Evolutionary conservation across 2,797 vertebrate genomes (phyloP).

Genomic region (Decapterus maruadsi): DNA sequence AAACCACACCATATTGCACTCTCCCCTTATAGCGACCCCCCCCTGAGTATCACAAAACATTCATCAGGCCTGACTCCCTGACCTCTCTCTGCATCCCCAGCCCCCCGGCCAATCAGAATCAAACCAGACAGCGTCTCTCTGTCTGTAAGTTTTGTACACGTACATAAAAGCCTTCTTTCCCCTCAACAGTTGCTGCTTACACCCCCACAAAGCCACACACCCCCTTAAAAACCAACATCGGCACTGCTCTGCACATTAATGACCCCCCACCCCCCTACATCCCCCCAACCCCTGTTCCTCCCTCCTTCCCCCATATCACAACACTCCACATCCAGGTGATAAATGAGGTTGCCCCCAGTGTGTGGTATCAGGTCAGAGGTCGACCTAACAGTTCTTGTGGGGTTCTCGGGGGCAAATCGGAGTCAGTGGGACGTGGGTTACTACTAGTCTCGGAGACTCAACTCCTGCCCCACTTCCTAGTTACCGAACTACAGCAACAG

Average conservation of each 20-base stretch:
- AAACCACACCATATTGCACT: constrained; percentile 52
- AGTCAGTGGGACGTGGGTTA: constrained; percentile 51
- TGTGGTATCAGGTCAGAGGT: constrained; percentile 67
- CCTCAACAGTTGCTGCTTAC: constrained; percentile 28
- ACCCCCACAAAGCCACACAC: constrained; percentile 35
- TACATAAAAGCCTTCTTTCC: constrained; percentile 71
- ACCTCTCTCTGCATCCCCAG: constrained; percentile 60
- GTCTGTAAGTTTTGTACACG: constrained; percentile 73
- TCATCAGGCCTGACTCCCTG: constrained; percentile 74
- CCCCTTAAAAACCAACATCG: constrained; percentile 53
- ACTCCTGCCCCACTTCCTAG: neutral
- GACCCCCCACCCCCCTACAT: constrained; percentile 33
- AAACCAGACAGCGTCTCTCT: constrained; percentile 74
- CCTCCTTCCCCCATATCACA: constrained; percentile 57
- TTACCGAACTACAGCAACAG: neutral
- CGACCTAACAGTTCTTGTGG: constrained; percentile 60
- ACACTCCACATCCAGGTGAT: constrained; percentile 78
- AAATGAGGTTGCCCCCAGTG: constrained; percentile 75
- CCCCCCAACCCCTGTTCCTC: neutral
- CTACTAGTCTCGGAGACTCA: constrained; percentile 11
- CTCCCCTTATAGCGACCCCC: constrained; percentile 32
- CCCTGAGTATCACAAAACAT: constrained; percentile 75
- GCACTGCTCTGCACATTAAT: constrained; percentile 58
- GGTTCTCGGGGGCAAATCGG: constrained; percentile 56
- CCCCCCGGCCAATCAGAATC: constrained; percentile 70